phyloP scores from a whole-genome alignment of 2,113 vertebrate genomes.

The Stigmatopora argus region DNA sequence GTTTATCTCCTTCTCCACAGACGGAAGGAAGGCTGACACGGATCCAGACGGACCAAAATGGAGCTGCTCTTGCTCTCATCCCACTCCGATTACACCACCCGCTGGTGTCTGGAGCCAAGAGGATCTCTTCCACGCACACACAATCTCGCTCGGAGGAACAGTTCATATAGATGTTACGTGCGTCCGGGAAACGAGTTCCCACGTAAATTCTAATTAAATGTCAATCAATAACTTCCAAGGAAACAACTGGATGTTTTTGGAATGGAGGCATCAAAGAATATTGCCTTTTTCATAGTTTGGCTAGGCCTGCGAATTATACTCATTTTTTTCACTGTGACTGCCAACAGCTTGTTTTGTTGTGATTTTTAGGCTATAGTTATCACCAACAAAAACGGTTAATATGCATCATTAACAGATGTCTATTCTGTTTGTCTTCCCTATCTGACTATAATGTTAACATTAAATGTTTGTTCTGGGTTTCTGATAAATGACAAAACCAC shows the following conservation, averaged over 20 bases:
- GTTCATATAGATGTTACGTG: not conserved
- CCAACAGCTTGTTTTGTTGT: too few relatives aligned
- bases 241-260: not conserved
- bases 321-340: too few relatives aligned
- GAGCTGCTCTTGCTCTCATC: constrained; percentile 33
- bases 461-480: too few relatives aligned
- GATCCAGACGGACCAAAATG: constrained; percentile 38
- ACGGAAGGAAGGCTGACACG: constrained; percentile 26
- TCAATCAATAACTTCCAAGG: not conserved
- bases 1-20: constrained; percentile 35
- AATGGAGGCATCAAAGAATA: too few relatives aligned
- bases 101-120: constrained; percentile 21
- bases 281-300: too few relatives aligned
- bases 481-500: too few relatives aligned
- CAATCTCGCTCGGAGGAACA: not conserved
- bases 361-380: too few relatives aligned
- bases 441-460: too few relatives aligned
- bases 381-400: too few relatives aligned
- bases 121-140: constrained; percentile 19
- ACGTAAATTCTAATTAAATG: not conserved
- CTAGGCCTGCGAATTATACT: too few relatives aligned
- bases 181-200: not conserved
- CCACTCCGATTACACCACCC: constrained; percentile 44
- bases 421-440: too few relatives aligned
- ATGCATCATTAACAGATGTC: too few relatives aligned